A percentile compares a stretch with the other conserved stretches of the same genome.
Evolutionary conservation across 2,888 invertebrate species (phyloP).

Genomic region (Branchipolynoe longqiensis): DNA sequence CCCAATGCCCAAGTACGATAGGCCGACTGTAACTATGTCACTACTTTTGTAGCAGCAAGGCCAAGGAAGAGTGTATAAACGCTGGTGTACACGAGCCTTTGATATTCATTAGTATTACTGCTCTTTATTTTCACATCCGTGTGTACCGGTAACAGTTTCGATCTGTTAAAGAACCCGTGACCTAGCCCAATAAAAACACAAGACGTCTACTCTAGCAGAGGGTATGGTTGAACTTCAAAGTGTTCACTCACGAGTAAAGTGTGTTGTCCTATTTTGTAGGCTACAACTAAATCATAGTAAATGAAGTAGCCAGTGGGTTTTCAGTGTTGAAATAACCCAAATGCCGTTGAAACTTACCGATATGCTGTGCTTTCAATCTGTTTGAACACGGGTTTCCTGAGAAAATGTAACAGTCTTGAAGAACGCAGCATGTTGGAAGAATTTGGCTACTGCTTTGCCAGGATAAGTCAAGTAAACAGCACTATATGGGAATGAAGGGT

Average conservation of each 20-base stretch:
- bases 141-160: no score
- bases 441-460: not conserved
- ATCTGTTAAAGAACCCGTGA: no score
- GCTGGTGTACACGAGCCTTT: no score
- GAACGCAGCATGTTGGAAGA: conserved; percentile 52
- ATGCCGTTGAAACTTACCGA: not conserved
- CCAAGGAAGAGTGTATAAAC: no score
- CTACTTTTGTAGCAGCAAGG: no score
- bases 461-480: not conserved
- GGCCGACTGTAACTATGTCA: no score
- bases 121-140: no score
- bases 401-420: conserved; percentile 5
- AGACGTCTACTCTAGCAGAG: not conserved
- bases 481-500: not conserved
- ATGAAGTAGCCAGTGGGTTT: not conserved
- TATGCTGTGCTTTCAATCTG: conserved; percentile 12
- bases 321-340: not conserved
- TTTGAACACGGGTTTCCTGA: not conserved
- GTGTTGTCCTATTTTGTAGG: not conserved
- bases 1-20: not conserved
- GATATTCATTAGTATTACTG: no score
- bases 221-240: not conserved
- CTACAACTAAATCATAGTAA: not conserved
- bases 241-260: conserved; percentile 32
- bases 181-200: not conserved